Evolutionary conservation across 2,797 vertebrate species (phyloP).

Genomic region (Myotis findleyi): DNA sequence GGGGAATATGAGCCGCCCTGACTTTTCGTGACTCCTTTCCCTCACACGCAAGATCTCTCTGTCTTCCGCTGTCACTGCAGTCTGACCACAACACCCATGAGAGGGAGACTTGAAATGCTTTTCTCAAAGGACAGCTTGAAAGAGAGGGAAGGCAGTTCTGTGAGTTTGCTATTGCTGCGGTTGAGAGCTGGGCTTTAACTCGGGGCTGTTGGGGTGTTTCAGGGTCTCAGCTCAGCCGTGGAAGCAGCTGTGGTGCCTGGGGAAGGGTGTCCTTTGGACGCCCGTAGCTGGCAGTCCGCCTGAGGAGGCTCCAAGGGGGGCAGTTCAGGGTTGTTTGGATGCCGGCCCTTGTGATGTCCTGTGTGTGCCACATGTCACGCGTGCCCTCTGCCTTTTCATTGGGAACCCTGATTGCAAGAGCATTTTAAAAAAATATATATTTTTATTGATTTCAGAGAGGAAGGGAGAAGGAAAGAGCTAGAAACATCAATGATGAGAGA

Average conservation of each 20-base stretch:
- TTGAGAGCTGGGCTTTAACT: neutral
- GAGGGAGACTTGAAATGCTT: neutral
- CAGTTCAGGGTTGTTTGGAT: neutral
- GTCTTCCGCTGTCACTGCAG: neutral
- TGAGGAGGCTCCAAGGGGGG: neutral
- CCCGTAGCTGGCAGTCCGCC: neutral
- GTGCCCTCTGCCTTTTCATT: neutral
- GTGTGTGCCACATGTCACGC: fast-evolving
- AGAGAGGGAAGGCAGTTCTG: neutral
- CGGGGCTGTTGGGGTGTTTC: neutral
- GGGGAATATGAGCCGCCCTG: neutral
- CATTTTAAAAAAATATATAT: neutral
- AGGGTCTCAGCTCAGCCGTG: neutral
- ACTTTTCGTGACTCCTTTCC: neutral
- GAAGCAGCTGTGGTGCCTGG: neutral
- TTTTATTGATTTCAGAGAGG: too few relatives aligned
- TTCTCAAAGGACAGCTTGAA: neutral
- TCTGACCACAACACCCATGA: neutral
- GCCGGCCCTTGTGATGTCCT: neutral
- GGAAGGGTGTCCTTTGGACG: neutral
- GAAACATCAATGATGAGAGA: too few relatives aligned
- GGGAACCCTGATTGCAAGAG: neutral
- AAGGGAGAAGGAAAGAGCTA: too few relatives aligned
- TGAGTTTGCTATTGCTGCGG: too few relatives aligned
- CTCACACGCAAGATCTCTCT: neutral